Base-by-base conservation (phyloP, 2,888 invertebrate species). In the Tortricodes alternella region DNA sequence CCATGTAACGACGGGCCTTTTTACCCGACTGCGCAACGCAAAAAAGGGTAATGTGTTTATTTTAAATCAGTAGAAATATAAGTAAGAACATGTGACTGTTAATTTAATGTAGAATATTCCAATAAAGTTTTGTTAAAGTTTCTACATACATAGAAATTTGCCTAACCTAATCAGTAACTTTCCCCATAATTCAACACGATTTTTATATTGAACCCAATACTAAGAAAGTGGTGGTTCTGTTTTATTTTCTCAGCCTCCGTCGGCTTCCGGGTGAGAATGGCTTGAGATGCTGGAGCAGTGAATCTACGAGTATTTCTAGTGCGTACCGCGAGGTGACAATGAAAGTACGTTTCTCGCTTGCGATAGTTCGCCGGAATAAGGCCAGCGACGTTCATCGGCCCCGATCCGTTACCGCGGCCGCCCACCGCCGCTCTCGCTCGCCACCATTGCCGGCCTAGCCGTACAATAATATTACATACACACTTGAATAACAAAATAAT, bases 341-440 rank as follows among this genome's bases (percentile, higher is more conserved):
- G 89, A 89, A 88, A 89, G 89, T 89, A 83, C 82, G 77, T 89
- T 85, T 88, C 87, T 86, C 83, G 83, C 76, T 78, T 81, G 87
- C 87, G 82, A 86, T 87, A 85, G 85, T 86, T 85, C 73, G 73
- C 68, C 71, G 74, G 79, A 90, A 89, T 86, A 86, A 89, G 89
- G 89, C 89, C 89, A 86, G 79, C 71, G 52, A 83, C 87, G 89
- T 89, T 87, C 89, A 88, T 78, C 86, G 89, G 85, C 89, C 89
- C 78, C 85, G 78, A 78, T 83, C 74, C 86, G 85, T 85, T 86
- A 85, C 79, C 68, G 74, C 67, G 70, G 62, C 56, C 66, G 65
- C 63, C 55, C 58, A 67, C 67, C 65, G 64, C 65, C 67, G 62
- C 67, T 55, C 67, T 67, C 69, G 68, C 66, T 59, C 65, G 63